Percentiles rank a stretch among this genome's conserved stretches.
These are phyloP conservation scores for Falcunculus frontatus DNA, from an alignment of 2,113 vertebrate genomes.

Conservation along the genomic window DNA sequence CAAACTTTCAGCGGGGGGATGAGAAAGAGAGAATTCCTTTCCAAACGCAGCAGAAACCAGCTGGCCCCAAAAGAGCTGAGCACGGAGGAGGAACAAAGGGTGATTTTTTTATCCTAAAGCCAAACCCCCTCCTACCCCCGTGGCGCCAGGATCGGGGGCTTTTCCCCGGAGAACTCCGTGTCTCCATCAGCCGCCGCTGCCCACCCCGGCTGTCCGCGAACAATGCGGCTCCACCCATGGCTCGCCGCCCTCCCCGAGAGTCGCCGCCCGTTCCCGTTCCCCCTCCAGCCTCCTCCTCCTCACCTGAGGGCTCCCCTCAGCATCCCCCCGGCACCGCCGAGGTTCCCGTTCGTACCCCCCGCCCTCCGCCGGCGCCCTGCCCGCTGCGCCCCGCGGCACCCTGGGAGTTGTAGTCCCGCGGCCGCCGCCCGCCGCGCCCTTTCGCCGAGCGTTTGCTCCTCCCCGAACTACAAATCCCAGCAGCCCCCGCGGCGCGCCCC, in stretches of 20 bases:
- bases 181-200: background rate
- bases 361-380: conserved; percentile 50
- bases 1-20: fast-evolving
- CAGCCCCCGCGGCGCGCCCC: background rate
- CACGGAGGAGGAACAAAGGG: too few species aligned
- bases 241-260: background rate
- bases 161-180: background rate
- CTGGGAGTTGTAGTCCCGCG: conserved; percentile 56
- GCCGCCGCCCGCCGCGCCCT: fast-evolving
- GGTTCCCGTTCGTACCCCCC: conserved; percentile 67
- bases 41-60: fast-evolving
- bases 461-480: background rate
- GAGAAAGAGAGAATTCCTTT: background rate
- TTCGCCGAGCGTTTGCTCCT: fast-evolving
- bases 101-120: fast-evolving
- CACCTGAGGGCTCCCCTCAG: background rate
- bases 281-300: background rate
- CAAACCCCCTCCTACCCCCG: fast-evolving
- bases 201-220: background rate
- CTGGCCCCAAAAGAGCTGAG: fast-evolving
- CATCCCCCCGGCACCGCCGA: background rate
- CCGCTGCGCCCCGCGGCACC: background rate
- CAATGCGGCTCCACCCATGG: background rate
- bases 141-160: background rate
- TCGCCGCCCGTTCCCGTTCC: background rate